A percentile compares a stretch with the other conserved stretches of the same genome.
Conservation (phyloP, 2,888 invertebrate species). For the Brachyptera putata region DNA sequence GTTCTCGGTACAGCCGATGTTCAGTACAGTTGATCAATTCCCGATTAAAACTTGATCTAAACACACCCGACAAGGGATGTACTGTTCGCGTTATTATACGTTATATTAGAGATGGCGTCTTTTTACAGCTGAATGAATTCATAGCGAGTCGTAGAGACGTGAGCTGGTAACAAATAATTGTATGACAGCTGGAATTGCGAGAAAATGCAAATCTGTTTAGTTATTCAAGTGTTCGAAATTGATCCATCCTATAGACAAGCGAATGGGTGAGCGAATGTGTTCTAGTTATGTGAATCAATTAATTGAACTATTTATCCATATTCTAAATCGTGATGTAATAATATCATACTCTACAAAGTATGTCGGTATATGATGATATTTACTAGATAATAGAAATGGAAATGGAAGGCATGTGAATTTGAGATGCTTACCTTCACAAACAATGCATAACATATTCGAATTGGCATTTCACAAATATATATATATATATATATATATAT, state of each 20-base stretch:
- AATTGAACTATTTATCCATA: background rate
- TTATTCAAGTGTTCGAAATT: conserved; percentile 19
- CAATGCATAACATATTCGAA: too few species aligned
- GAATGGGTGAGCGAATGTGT: background rate
- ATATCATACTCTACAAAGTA: too few species aligned
- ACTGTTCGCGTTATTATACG: too few species aligned
- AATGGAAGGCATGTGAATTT: too few species aligned
- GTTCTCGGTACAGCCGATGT: too few species aligned
- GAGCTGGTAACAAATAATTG: conserved; percentile 15
- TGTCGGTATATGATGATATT: background rate
- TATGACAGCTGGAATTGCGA: conserved; percentile 14
- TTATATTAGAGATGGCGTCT: background rate
- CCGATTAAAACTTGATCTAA: too few species aligned
- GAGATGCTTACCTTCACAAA: too few species aligned
- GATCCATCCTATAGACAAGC: background rate
- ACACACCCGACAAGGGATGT: too few species aligned
- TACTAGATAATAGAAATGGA: too few species aligned
- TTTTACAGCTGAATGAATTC: conserved; percentile 5
- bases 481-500: too few species aligned
- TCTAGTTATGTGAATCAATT: background rate
- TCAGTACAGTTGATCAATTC: too few species aligned
- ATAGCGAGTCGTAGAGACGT: background rate
- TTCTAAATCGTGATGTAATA: background rate
- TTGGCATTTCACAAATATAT: too few species aligned
- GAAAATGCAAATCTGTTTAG: conserved; percentile 15